Conservation (phyloP, 1,140 invertebrate species). For the Lepidostoma basale region DNA sequence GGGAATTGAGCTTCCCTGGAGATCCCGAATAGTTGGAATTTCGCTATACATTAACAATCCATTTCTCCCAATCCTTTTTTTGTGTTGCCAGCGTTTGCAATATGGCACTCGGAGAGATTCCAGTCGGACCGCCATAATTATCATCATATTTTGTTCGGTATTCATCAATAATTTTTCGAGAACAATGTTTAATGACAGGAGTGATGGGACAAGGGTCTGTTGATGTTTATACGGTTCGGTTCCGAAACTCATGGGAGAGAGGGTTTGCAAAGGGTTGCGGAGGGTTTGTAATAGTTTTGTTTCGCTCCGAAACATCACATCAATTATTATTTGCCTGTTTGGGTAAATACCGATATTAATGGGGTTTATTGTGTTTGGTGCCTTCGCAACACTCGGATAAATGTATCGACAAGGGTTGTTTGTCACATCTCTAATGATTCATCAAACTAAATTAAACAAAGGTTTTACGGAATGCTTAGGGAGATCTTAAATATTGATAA, state of each 20-base stretch:
- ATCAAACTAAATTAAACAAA: background rate
- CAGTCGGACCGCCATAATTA: conserved; percentile 22
- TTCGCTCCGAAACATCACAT: conserved; percentile 28
- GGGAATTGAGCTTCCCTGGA: background rate
- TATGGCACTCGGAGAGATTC: conserved; percentile 27
- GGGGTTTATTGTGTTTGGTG: conserved; percentile 1
- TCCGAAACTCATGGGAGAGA: conserved; percentile 34
- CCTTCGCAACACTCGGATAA: background rate
- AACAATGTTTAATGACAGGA: conserved; percentile 30
- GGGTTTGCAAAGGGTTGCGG: conserved; percentile 27
- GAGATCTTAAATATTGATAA: no score
- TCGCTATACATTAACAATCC: conserved; percentile 15
- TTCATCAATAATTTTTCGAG: conserved; percentile 25
- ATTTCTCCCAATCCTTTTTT: conserved; percentile 35
- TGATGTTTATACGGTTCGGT: conserved; percentile 9
- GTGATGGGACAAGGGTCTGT: conserved; percentile 25
- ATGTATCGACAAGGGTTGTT: conserved; percentile 17
- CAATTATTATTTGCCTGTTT: conserved; percentile 32
- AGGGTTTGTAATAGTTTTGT: conserved; percentile 21
- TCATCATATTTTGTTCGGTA: conserved; percentile 23
- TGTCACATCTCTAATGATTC: conserved; percentile 8
- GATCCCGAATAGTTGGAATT: conserved; percentile 11
- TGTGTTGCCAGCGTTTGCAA: conserved; percentile 28
- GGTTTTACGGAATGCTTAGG: no score
- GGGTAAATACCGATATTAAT: conserved; percentile 31